Conservation (phyloP, 1,140 invertebrate species). For the Aphidius gifuensis region DNA sequence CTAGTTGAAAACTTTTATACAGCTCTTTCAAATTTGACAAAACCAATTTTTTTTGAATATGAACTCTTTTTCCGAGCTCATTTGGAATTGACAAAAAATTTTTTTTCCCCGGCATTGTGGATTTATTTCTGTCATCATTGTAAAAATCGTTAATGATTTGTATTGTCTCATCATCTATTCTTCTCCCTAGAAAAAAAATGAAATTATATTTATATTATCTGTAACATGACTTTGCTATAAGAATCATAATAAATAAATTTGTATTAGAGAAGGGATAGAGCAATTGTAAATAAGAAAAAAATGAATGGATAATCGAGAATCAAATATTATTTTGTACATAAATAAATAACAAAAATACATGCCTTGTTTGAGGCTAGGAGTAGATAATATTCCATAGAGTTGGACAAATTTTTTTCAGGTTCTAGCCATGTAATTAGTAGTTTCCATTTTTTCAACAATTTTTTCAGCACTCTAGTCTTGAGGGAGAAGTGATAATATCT, state of each 20-base stretch:
- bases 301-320: too few relatives aligned
- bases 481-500: slow-evolving; percentile 23
- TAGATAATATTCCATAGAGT: slow-evolving; percentile 19
- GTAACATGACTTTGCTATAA: background rate
- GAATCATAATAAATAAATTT: too few relatives aligned
- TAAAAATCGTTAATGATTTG: slow-evolving; percentile 18
- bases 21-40: slow-evolving; percentile 23
- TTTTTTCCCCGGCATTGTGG: slow-evolving; percentile 24
- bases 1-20: slow-evolving; percentile 12
- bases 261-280: too few relatives aligned
- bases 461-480: slow-evolving; percentile 17
- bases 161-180: slow-evolving; percentile 8
- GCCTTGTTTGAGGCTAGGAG: slow-evolving; percentile 17
- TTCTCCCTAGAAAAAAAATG: slow-evolving; percentile 15
- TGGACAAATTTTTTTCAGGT: slow-evolving; percentile 19
- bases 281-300: too few relatives aligned
- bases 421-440: slow-evolving; percentile 18
- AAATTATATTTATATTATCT: slow-evolving; percentile 4
- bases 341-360: slow-evolving; percentile 1
- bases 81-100: slow-evolving; percentile 24
- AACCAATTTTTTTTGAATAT: slow-evolving; percentile 23
- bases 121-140: slow-evolving; percentile 19
- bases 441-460: slow-evolving; percentile 20
- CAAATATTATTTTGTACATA: background rate
- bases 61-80: slow-evolving; percentile 16